Conservation (phyloP, 2,113 vertebrate species). For the Gadus chalcogrammus region DNA sequence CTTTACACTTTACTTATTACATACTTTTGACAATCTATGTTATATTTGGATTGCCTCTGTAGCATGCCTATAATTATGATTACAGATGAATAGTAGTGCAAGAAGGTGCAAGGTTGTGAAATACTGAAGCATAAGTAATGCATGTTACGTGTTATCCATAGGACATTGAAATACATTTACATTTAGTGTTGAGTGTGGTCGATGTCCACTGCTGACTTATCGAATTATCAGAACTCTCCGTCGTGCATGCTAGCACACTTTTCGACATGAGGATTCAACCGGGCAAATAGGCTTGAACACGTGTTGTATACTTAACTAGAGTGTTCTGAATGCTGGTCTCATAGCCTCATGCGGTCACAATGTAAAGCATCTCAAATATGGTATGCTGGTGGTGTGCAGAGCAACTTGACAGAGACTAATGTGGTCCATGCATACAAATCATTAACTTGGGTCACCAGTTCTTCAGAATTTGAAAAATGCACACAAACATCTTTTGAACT, state of each 20-base stretch:
- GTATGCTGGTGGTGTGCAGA: slow-evolving; percentile 61
- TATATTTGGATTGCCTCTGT: too few species aligned
- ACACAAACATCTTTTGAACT: slow-evolving; percentile 60
- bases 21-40: too few species aligned
- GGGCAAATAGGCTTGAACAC: slow-evolving; percentile 47
- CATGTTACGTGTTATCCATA: background rate
- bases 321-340: slow-evolving; percentile 45
- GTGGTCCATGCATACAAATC: slow-evolving; percentile 71
- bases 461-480: slow-evolving; percentile 66
- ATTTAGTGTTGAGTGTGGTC: slow-evolving; percentile 11
- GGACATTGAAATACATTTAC: slow-evolving; percentile 13
- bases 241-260: slow-evolving; percentile 46
- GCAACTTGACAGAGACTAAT: slow-evolving; percentile 62
- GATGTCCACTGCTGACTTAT: slow-evolving; percentile 30
- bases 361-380: slow-evolving; percentile 68
- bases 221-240: slow-evolving; percentile 39
- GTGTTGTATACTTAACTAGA: slow-evolving; percentile 49
- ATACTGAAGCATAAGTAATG: background rate
- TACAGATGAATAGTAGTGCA: too few species aligned
- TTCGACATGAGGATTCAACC: slow-evolving; percentile 44
- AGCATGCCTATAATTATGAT: too few species aligned
- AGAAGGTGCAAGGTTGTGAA: background rate
- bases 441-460: slow-evolving; percentile 69
- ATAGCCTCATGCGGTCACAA: slow-evolving; percentile 73
- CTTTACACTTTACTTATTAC: too few species aligned